These are phyloP conservation scores for Lepus townsendii DNA, from an alignment of 2,797 vertebrate genomes.

Conservation along the genomic window DNA sequence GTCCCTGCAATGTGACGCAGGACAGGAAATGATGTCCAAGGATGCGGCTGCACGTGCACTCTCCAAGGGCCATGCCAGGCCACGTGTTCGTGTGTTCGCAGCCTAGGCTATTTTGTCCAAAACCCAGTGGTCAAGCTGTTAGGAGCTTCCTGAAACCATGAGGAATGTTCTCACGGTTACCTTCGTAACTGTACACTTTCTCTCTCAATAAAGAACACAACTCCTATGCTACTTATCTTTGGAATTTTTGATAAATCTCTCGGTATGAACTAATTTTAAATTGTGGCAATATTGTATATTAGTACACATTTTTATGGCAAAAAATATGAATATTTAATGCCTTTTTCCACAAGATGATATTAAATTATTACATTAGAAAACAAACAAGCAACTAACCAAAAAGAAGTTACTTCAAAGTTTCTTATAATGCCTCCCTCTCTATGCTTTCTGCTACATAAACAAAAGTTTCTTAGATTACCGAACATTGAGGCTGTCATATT, in stretches of 20 bases:
- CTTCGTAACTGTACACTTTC: conserved; percentile 58
- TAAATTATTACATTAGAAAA: too few relatives aligned
- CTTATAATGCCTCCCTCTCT: conserved; percentile 72
- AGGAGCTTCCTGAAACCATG: conserved; percentile 63
- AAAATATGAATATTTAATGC: conserved; percentile 84
- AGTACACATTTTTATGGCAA: conserved; percentile 77
- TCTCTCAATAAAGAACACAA: conserved; percentile 78
- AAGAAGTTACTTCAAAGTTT: conserved; percentile 76
- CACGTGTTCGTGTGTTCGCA: background rate
- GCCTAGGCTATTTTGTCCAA: background rate
- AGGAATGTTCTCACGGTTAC: conserved; percentile 68
- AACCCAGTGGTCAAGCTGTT: conserved; percentile 76
- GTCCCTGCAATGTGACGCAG: background rate
- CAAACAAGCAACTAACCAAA: conserved; percentile 39
- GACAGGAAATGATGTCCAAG: background rate
- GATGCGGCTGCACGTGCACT: background rate
- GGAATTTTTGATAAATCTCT: conserved; percentile 79
- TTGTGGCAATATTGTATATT: conserved; percentile 84
- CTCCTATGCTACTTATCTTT: conserved; percentile 77
- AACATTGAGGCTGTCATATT: conserved; percentile 77
- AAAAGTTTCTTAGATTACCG: conserved; percentile 82
- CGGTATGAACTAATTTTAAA: conserved; percentile 81
- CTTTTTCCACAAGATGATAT: conserved; percentile 76
- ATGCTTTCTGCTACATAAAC: conserved; percentile 82
- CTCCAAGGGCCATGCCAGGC: too few relatives aligned